Evolutionary conservation across 2,113 vertebrate species (phyloP).

Genomic region (Semnopithecus entellus): DNA sequence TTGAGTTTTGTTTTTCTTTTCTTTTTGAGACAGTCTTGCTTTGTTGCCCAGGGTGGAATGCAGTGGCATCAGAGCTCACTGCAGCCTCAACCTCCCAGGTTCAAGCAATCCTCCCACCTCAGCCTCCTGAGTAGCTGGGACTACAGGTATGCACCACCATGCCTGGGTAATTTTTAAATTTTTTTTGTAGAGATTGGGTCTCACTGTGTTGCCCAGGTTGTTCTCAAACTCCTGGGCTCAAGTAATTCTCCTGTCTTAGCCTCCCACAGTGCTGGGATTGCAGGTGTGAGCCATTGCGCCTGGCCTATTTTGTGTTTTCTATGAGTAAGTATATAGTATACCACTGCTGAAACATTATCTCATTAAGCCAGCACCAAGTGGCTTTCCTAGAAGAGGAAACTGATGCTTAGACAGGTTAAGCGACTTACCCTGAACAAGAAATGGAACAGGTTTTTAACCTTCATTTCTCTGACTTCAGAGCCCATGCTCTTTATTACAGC

Average conservation of each 20-base stretch:
- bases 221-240: not conserved
- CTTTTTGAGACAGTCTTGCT: not conserved
- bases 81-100: not conserved
- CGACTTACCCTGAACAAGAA: not conserved
- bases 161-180: not conserved
- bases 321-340: not conserved
- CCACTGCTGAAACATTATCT: not conserved
- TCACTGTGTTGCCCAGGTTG: not conserved
- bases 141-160: not conserved
- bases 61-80: not conserved
- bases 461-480: slow-evolving; percentile 3
- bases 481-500: not conserved
- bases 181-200: not conserved
- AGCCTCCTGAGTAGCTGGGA: not conserved
- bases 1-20: not conserved
- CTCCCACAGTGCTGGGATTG: not conserved
- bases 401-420: not conserved
- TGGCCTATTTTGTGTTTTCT: not conserved
- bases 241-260: not conserved
- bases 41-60: not conserved
- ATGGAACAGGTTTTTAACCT: not conserved
- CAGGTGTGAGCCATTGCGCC: not conserved
- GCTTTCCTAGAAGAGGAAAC: slow-evolving; percentile 37
- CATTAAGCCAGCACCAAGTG: not conserved
- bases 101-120: not conserved